These are phyloP conservation scores for Synergus gifuensis DNA, from an alignment of 2,888 invertebrate species.

Conservation along the genomic window DNA sequence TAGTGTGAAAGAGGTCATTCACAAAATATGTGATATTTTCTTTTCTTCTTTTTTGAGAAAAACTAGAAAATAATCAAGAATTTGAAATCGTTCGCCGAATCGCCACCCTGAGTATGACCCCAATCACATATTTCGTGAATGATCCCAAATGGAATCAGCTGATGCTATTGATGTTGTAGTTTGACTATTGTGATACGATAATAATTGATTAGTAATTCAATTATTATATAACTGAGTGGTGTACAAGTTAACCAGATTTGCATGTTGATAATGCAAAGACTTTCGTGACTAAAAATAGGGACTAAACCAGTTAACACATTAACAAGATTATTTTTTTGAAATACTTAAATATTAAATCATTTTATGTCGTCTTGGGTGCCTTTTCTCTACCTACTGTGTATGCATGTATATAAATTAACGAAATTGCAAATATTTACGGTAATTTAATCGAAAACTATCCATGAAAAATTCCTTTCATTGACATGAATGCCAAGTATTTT, in stretches of 20 bases:
- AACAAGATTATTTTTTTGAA: background rate
- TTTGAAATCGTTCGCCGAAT: no score
- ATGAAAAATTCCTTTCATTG: background rate
- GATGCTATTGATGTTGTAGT: constrained; percentile 1
- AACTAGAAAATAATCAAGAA: no score
- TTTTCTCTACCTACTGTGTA: background rate
- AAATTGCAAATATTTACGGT: background rate
- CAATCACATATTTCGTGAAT: no score
- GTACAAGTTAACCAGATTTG: background rate
- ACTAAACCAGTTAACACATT: constrained; percentile 29
- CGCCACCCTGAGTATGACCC: no score
- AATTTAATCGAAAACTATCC: background rate
- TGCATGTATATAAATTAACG: background rate
- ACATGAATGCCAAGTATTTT: background rate
- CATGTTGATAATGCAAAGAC: constrained; percentile 14
- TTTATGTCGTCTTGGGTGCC: background rate
- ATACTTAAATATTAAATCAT: background rate
- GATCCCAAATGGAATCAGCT: background rate
- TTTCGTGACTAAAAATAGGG: background rate
- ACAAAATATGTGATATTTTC: background rate
- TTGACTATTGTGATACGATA: background rate
- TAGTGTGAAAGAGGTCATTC: background rate
- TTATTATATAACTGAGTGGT: background rate
- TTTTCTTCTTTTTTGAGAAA: no score
- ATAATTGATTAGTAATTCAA: background rate